Conservation (phyloP, 2,888 invertebrate species). For the Hypsopygia costalis region DNA sequence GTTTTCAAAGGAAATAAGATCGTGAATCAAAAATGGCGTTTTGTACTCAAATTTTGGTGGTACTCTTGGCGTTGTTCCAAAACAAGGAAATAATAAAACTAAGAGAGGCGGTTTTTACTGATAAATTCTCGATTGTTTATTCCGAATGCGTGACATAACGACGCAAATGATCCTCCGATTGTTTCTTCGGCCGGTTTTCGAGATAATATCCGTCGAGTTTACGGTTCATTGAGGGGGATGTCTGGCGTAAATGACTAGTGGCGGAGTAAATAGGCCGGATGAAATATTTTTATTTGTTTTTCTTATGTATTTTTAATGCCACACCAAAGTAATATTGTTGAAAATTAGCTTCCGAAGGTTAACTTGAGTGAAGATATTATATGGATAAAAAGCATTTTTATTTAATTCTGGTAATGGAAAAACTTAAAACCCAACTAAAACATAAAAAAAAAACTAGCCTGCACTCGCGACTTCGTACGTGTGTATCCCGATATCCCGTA, state of each 20-base stretch:
- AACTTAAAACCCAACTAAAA: too few species aligned
- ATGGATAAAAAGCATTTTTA: too few species aligned
- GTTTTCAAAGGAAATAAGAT: slow-evolving; percentile 25
- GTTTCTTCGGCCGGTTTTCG: slow-evolving; percentile 6
- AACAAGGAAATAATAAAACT: slow-evolving; percentile 31
- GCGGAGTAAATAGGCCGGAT: neutral
- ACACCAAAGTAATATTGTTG: too few species aligned
- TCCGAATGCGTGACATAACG: slow-evolving; percentile 22
- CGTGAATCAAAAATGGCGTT: slow-evolving; percentile 31
- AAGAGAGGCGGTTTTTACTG: slow-evolving; percentile 25
- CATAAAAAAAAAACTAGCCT: too few species aligned
- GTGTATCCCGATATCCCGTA: too few species aligned
- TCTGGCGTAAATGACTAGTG: slow-evolving; percentile 1
- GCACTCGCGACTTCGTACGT: too few species aligned
- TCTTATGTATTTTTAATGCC: too few species aligned
- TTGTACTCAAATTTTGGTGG: slow-evolving; percentile 33
- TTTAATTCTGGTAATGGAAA: too few species aligned
- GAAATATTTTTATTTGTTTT: neutral
- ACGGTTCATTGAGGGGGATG: slow-evolving; percentile 4
- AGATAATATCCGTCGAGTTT: slow-evolving; percentile 7
- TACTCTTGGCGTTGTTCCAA: slow-evolving; percentile 35
- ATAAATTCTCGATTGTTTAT: slow-evolving; percentile 28
- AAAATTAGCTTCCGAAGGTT: too few species aligned
- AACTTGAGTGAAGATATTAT: too few species aligned
- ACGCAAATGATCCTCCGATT: slow-evolving; percentile 21